Base-by-base conservation (phyloP, 2,113 vertebrate species). In the Thryonomys swinderianus region DNA sequence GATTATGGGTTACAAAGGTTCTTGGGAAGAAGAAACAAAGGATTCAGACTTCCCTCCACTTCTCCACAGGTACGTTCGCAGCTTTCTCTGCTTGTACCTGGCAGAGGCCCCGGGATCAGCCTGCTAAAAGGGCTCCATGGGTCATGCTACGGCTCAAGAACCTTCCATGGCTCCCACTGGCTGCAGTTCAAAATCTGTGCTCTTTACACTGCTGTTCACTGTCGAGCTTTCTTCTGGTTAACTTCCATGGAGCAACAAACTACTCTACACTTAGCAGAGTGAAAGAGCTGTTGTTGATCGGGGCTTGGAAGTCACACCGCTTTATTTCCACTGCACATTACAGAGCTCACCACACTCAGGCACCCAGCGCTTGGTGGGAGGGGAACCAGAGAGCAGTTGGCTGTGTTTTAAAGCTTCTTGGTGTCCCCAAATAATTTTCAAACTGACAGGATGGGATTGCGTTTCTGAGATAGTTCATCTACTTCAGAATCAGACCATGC, bases 31-130 rank as follows among this genome's bases (percentile, higher is more conserved):
- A 73, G 86, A 76, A 48, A 62, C 74, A 66, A 86, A 90, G 82
- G 51, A 51, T 17, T 88, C 90, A 20, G 7, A 32, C 34, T 62
- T 32, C 37, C 48, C 42, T 48, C 61, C 21, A 10, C 66, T 62
- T 79, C 57, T 67, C 13, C 40, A 73, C 93, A 95, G 92, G 88
- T 94, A 73, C 90, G 86, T 85, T 61, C 55, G 32, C 84, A 25
- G 27, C 45, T 11, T 7, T n/a, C 67, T 74, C 79, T 40, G 1
- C 16, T 9, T 18, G 25, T 18, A 17, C 48, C 51, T 27, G 92
- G 71, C 32, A 53, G 27, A 53, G 64, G 71, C n/a, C 73, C 92
- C 42, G 2, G 1, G 73, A 55, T 45, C 27, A 42, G 59, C 51
- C 42, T 88, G 69, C 61, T 71, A 10, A 67, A 82, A 78, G 71